Base-by-base conservation (phyloP, 2,797 vertebrate genomes). In the Sternarchorhynchus goeldii region DNA sequence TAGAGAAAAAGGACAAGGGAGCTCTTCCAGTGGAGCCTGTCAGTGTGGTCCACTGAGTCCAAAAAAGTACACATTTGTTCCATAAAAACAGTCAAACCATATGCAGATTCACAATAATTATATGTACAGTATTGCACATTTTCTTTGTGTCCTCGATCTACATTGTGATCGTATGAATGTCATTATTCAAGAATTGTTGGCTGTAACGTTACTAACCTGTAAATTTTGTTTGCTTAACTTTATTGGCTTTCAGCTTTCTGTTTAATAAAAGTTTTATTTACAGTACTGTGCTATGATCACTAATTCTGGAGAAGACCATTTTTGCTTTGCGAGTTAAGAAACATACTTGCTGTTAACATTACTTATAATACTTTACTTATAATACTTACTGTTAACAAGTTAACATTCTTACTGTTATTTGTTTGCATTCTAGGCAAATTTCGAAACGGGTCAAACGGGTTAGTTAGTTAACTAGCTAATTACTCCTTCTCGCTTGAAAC, bases 1-100 rank as follows among this genome's bases (percentile, higher is more conserved):
- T 58, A 18, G 65, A 76, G 55, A 71, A 65, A 50, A 36, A 14
- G 36, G 68, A 82, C 55, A 57, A 57, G 5, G 68, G 50, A 45
- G 58, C 56, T 7, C 58, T 78, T 12, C 34, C 79, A 7, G 50
- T 57, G 59, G 50, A 82, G 31, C 45, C 77, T 39, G 20, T 64
- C 65, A 76, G 71, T 66, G 83, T 80, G 41, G 64, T 85, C 36
- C 70, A 85, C 12, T 25, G 29, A 31, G 53, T 60, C 55, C 16
- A 70, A 76, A 77, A 45, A 64, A 50, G 56, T 17, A 72, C 0
- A 77, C 69, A 0, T 0, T 20, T n/a, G 53, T 57, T 53, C 25
- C 55, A n/a, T 56, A 36, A 53, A 41, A 69, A 62, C 6, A 17
- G 8, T 29, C 18, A 25, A 65, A 21, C 32, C 16, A 56, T 32